These are phyloP conservation scores for Rhingia campestris DNA, from an alignment of 2,888 invertebrate genomes.

Conservation along the genomic window DNA sequence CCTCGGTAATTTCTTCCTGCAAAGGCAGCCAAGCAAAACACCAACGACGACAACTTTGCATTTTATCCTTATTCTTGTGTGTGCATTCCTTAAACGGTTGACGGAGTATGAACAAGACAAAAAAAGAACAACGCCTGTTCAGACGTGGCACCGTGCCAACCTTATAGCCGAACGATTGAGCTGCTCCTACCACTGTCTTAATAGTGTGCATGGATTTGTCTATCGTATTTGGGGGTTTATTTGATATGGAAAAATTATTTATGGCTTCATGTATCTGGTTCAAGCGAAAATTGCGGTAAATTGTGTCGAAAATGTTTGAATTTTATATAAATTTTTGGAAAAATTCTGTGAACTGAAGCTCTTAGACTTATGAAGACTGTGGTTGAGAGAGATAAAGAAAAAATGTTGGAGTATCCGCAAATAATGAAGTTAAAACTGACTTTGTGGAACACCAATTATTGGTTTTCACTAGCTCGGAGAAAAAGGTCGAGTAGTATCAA, in stretches of 20 bases:
- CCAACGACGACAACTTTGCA: slow-evolving; percentile 58
- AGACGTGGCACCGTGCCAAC: slow-evolving; percentile 61
- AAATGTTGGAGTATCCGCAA: too few relatives aligned
- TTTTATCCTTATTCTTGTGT: slow-evolving; percentile 46
- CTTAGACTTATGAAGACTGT: slow-evolving; percentile 1
- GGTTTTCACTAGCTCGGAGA: too few relatives aligned
- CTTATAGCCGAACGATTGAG: slow-evolving; percentile 61
- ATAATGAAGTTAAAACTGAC: too few relatives aligned
- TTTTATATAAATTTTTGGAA: slow-evolving; percentile 68
- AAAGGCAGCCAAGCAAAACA: slow-evolving; percentile 45
- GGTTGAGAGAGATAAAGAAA: neutral
- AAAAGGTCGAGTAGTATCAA: too few relatives aligned
- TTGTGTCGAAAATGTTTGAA: slow-evolving; percentile 62
- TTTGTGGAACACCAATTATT: too few relatives aligned
- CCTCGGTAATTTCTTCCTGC: slow-evolving; percentile 69
- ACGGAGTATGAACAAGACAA: slow-evolving; percentile 22
- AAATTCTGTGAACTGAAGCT: slow-evolving; percentile 44
- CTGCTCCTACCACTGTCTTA: neutral
- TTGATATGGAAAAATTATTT: slow-evolving; percentile 69
- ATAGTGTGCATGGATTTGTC: slow-evolving; percentile 33
- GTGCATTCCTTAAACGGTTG: slow-evolving; percentile 54
- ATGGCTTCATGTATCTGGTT: slow-evolving; percentile 64
- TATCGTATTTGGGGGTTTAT: slow-evolving; percentile 49
- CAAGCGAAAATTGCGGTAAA: slow-evolving; percentile 46
- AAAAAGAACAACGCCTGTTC: slow-evolving; percentile 14